phyloP scores from a whole-genome alignment of 2,113 vertebrate genomes.

The Rallus limicola region DNA sequence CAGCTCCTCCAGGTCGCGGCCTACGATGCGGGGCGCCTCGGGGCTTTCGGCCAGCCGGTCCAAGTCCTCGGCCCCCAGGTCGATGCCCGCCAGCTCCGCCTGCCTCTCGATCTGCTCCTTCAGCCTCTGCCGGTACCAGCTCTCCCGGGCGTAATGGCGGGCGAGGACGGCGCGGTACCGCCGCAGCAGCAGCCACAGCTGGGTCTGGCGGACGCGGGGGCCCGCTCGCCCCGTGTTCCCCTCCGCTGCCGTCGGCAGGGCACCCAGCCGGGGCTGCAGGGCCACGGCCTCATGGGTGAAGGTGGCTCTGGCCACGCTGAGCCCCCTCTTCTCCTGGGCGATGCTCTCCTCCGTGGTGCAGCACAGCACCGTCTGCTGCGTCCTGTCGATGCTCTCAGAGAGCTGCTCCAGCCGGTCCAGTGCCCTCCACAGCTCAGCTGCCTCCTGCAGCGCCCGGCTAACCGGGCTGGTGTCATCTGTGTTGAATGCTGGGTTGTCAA shows the following conservation, averaged over 20 bases:
- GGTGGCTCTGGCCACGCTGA: background rate
- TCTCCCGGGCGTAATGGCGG: slow-evolving; percentile 61
- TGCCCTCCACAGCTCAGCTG: slow-evolving; percentile 37
- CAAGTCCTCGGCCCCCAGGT: slow-evolving; percentile 39
- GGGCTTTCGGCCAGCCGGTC: slow-evolving; percentile 42
- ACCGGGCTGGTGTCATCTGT: background rate
- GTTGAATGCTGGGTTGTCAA: slow-evolving; percentile 26
- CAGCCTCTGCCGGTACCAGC: slow-evolving; percentile 49
- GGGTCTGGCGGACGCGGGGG: slow-evolving; percentile 48
- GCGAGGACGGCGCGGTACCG: slow-evolving; percentile 28
- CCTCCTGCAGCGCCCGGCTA: slow-evolving; percentile 54
- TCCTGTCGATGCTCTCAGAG: slow-evolving; percentile 29
- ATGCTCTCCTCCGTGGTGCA: slow-evolving; percentile 53
- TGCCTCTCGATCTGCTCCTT: slow-evolving; percentile 70
- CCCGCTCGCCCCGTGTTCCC: background rate
- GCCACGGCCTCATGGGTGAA: slow-evolving; percentile 34
- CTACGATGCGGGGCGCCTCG: slow-evolving; percentile 42
- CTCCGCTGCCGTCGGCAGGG: background rate
- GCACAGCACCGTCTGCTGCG: slow-evolving; percentile 66
- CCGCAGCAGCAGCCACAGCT: slow-evolving; percentile 54
- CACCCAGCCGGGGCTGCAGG: slow-evolving; percentile 47
- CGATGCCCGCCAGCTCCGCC: slow-evolving; percentile 62
- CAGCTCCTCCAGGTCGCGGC: slow-evolving; percentile 56
- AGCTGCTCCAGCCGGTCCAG: slow-evolving; percentile 59
- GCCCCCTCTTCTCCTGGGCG: slow-evolving; percentile 18